These are phyloP conservation scores for Callipepla squamata DNA, from an alignment of 2,113 vertebrate species.

Conservation along the genomic window DNA sequence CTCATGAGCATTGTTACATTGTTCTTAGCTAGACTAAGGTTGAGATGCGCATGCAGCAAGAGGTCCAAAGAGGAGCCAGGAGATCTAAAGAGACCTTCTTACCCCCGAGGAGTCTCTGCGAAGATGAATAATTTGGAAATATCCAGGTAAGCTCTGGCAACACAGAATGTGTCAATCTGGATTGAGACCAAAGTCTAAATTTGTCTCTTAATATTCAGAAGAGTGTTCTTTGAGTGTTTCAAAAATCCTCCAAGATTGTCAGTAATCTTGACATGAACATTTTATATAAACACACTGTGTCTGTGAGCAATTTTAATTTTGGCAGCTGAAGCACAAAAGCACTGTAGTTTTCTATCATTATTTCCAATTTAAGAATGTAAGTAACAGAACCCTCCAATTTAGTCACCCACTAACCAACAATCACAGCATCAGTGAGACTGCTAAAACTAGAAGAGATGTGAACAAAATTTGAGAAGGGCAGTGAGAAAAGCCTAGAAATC, in stretches of 20 bases:
- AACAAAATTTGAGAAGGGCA: neutral
- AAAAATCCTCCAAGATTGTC: neutral
- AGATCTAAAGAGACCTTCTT: neutral
- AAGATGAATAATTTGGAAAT: neutral
- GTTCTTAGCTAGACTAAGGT: neutral
- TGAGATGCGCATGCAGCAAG: neutral
- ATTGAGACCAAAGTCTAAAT: neutral
- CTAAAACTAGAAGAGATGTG: neutral
- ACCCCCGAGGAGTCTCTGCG: neutral
- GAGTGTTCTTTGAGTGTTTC: neutral
- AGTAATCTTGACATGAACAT: constrained; percentile 23
- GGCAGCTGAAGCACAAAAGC: neutral
- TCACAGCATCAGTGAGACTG: neutral
- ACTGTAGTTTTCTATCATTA: constrained; percentile 35
- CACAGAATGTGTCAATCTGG: neutral
- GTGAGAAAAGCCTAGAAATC: neutral
- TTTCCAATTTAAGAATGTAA: constrained; percentile 47
- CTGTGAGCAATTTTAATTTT: constrained; percentile 42
- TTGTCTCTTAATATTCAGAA: neutral
- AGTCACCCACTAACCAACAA: constrained; percentile 41
- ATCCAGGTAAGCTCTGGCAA: neutral
- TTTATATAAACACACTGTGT: constrained; percentile 20
- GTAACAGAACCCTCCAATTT: constrained; percentile 52
- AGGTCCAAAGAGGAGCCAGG: neutral
- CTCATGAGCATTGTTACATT: neutral